A percentile compares a stretch with the other conserved stretches of the same genome.
phyloP scores from a whole-genome alignment of 2,888 invertebrate genomes.

The Plemyria rubiginata region DNA sequence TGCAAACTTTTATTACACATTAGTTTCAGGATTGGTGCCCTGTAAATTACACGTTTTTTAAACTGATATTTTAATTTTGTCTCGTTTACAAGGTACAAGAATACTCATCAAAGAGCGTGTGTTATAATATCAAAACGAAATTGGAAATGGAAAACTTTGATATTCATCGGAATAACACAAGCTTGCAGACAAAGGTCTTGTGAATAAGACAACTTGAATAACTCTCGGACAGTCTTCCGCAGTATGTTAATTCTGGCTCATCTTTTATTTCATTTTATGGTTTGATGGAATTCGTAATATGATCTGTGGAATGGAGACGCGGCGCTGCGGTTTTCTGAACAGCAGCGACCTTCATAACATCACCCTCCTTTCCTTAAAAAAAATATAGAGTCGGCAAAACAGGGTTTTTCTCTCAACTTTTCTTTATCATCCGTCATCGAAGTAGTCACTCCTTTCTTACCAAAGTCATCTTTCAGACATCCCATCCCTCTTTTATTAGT shows the following conservation, averaged over 20 bases:
- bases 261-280: conserved; percentile 12
- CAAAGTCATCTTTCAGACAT: too few relatives aligned
- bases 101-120: background rate
- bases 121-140: background rate
- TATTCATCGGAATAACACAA: conserved; percentile 41
- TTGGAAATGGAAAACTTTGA: background rate
- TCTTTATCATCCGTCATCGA: too few relatives aligned
- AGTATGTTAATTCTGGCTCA: conserved; percentile 8
- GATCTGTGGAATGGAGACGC: background rate
- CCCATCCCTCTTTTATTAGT: too few relatives aligned
- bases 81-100: background rate
- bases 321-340: background rate
- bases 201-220: conserved; percentile 34
- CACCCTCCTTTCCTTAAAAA: too few relatives aligned
- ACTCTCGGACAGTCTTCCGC: conserved; percentile 14
- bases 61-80: too few relatives aligned
- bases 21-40: too few relatives aligned
- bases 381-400: too few relatives aligned
- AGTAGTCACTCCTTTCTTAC: too few relatives aligned
- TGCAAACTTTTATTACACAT: too few relatives aligned
- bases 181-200: conserved; percentile 38
- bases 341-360: background rate
- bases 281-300: background rate
- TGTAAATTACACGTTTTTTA: too few relatives aligned
- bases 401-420: too few relatives aligned